Evolutionary conservation across 2,888 invertebrate species (phyloP).

Genomic region (Ommatoiulus sabulosus): DNA sequence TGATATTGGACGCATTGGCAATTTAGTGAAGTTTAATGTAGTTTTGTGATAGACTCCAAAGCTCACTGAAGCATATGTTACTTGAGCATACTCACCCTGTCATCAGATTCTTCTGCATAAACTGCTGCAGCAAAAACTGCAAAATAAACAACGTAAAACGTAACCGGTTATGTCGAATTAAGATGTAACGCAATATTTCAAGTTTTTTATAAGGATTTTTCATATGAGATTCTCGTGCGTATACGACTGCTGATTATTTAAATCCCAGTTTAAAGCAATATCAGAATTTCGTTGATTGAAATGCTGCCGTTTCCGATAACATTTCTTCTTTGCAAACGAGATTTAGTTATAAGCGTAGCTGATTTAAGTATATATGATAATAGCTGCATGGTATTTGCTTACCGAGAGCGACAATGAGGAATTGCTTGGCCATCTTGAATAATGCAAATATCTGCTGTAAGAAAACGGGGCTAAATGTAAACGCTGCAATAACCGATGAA

Average conservation of each 20-base stretch:
- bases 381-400: not conserved
- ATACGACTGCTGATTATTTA: too few species aligned
- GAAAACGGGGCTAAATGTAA: not conserved
- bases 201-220: not conserved
- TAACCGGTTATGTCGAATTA: not conserved
- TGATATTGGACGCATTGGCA: not conserved
- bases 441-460: not conserved
- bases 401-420: slow-evolving; percentile 32
- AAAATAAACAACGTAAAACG: not conserved
- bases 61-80: not conserved
- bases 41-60: too few species aligned
- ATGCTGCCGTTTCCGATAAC: too few species aligned
- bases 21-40: not conserved
- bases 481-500: not conserved
- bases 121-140: slow-evolving; percentile 47
- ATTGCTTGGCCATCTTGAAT: slow-evolving; percentile 49
- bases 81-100: slow-evolving; percentile 26
- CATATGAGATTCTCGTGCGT: too few species aligned
- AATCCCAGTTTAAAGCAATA: too few species aligned
- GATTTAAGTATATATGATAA: not conserved
- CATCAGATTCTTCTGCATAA: slow-evolving; percentile 49
- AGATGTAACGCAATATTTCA: not conserved
- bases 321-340: too few species aligned
- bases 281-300: too few species aligned
- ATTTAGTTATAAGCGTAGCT: too few species aligned